Evolutionary conservation across 2,113 vertebrate genomes (phyloP), one percentile per base, ranked within the genome.

Genomic region (Hiodon tergisus): DNA sequence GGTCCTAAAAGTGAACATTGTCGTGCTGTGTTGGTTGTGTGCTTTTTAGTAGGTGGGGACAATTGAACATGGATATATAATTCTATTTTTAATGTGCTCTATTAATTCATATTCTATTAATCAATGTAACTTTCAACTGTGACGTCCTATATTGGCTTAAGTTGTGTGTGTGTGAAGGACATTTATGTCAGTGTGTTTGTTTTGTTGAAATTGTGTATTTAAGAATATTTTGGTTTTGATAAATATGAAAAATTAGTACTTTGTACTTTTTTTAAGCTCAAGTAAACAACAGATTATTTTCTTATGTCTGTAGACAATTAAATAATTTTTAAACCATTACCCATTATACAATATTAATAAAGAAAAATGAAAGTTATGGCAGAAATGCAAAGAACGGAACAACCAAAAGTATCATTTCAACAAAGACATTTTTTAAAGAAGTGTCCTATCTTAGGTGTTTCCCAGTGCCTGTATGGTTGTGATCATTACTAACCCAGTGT

Each of bases 271-370:
- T 66, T 66, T 65, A 65, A 66, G 16, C 48, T 17, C 10, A 52
- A 72, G 61, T 61, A 72, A 51, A 50, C 11, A 11, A 61, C 7
- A 61, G n/a, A 52, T 50, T 70, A 58, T 72, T 54, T 73, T 73
- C n/a, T 63, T 71, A 71, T 71, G 14, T 71, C 54, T 57, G 58
- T 73, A 73, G 17, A 57, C 13, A 13, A 67, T 47, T 67, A 67
- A 46, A 58, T 67, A 9, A 59, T 17, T 58, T 74, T 50, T 13
- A 46, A 67, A 31, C 54, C 48, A 52, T 67, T 67, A n/a, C 65
- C 57, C 53, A 68, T 59, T 68, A 52, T 51, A 75, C 17, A 58
- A 75, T 68, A 53, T 75, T 54, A 67, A 75, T 75, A 16, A 11
- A 53, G 72, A 67, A 16, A 48, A 66, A 48, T 10, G 31, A 67